Base-by-base conservation (phyloP, 2,113 vertebrate genomes). In the Proteles cristata region DNA sequence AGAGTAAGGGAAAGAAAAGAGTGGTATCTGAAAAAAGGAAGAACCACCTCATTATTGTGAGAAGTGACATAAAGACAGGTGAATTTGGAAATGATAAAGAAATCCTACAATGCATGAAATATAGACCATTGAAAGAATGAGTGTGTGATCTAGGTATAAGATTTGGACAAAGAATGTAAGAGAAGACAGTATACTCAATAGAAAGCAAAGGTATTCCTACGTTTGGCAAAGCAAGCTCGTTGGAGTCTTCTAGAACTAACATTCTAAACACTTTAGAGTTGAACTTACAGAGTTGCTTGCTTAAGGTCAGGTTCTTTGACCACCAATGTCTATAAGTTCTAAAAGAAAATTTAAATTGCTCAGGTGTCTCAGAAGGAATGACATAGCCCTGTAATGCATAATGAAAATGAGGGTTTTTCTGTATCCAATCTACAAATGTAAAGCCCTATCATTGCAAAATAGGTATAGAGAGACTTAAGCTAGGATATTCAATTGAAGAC, bases 361-460 rank as follows among this genome's bases (percentile, higher is more conserved):
- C 31, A 82, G 39, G n/a, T 55, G 1, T 85, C 33, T 94, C 48
- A 81, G 14, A 81, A 79, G 2, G 26, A 92, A 79, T 80, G 84
- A 65, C 39, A 86, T 33, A 68, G 11, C 12, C 55, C 90, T 93
- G 65, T 71, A 73, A 91, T 48, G 58, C 33, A n/a, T 31, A 79
- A 26, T 88, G 50, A 76, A 90, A 84, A 50, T 88, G 48, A 91
- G 14, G 21, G 71, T 87, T 88, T 83, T 17, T 93, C 26, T 93
- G 39, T 63, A 43, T 31, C 66, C 23, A 68, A n/a, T 63, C 35
- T 63, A 88, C 10, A 88, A 90, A 93, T 48, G 53, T 12, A 79
- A 93, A 88, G 80, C 48, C 55, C 11, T 68, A 21, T 58, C 77
- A 45, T 83, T 88, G 10, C 6, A 84, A 84, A 93, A 71, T 12